A percentile compares a stretch with the other conserved stretches of the same genome.
These are phyloP conservation scores for Aspiorhynchus laticeps DNA, from an alignment of 2,113 vertebrate species.

Conservation along the genomic window DNA sequence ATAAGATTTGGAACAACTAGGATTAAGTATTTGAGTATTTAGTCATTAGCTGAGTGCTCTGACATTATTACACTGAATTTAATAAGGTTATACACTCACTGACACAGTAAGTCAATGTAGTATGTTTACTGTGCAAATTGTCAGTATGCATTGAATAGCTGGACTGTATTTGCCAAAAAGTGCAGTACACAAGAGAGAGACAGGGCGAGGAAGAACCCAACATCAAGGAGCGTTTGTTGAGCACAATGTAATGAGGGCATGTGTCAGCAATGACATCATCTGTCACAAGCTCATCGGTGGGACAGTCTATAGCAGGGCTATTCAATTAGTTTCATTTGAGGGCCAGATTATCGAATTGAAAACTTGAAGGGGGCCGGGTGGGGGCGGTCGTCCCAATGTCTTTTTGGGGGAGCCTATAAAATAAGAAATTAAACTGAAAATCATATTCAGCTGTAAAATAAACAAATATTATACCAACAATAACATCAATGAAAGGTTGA, in stretches of 20 bases:
- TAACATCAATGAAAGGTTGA: too few species aligned
- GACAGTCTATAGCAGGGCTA: not conserved
- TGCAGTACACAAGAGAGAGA: not conserved
- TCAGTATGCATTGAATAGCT: not conserved
- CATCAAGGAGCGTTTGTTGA: not conserved
- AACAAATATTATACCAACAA: too few species aligned
- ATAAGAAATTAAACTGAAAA: too few species aligned
- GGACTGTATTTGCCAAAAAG: not conserved
- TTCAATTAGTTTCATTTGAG: too few species aligned
- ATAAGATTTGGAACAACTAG: constrained; percentile 33
- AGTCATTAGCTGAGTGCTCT: constrained; percentile 32
- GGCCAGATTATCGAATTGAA: too few species aligned
- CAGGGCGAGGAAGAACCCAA: not conserved
- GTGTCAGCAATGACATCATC: not conserved
- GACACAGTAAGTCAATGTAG: not conserved
- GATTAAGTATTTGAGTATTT: constrained; percentile 28
- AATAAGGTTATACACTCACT: not conserved
- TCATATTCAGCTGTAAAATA: too few species aligned
- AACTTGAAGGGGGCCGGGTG: too few species aligned
- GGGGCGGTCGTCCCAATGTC: too few species aligned
- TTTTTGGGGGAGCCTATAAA: too few species aligned
- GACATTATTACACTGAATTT: not conserved
- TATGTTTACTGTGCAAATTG: not conserved
- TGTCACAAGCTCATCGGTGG: not conserved
- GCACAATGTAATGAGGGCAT: not conserved